Conservation (phyloP, 2,113 vertebrate genomes). For the Strigops habroptila region DNA sequence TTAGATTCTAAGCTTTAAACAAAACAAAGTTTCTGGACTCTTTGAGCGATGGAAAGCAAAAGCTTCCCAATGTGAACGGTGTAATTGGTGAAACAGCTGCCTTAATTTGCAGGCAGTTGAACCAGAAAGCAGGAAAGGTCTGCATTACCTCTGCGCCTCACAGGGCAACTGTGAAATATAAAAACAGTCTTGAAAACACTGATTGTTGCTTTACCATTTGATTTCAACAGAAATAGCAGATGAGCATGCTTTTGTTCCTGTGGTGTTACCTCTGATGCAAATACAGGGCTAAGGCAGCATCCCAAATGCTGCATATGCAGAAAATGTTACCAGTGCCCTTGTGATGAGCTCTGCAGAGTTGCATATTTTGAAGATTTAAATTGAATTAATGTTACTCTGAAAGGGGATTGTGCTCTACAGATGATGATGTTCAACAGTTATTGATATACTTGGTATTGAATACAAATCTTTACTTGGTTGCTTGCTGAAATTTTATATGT, state of each 20-base stretch:
- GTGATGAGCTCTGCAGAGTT: background rate
- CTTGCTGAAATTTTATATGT: background rate
- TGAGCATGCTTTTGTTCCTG: rapidly evolving
- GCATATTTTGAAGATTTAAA: background rate
- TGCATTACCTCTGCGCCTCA: background rate
- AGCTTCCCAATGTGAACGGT: background rate
- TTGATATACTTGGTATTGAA: background rate
- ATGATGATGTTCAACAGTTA: background rate
- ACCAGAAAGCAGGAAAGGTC: background rate
- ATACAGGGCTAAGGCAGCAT: background rate
- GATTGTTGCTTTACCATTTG: background rate
- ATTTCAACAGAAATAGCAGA: background rate
- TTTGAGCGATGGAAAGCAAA: background rate
- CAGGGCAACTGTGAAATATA: background rate
- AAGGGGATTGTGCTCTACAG: background rate
- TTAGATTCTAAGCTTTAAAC: background rate
- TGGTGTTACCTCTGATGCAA: background rate
- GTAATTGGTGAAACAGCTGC: background rate
- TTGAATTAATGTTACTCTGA: background rate
- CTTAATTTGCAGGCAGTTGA: background rate
- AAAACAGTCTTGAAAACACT: background rate
- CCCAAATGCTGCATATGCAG: background rate
- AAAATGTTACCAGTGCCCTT: background rate
- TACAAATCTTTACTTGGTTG: background rate
- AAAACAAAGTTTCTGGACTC: background rate